Conservation (phyloP, 1,140 invertebrate genomes). For the Acyrthosiphon pisum region DNA sequence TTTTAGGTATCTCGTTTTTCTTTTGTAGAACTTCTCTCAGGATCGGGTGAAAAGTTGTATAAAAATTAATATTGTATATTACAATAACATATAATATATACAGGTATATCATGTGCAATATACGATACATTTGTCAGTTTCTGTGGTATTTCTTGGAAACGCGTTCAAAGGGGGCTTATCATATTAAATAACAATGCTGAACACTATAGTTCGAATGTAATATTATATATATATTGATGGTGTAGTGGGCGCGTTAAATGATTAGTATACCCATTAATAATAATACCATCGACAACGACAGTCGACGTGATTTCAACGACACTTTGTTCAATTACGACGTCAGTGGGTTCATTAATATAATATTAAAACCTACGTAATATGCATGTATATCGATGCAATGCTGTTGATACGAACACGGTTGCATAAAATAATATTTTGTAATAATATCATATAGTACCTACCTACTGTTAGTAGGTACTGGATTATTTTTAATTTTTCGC, state of each 20-base stretch:
- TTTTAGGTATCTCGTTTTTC: too few species aligned
- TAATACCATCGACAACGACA: background rate
- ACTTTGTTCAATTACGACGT: conserved; percentile 6
- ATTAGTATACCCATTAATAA: conserved; percentile 12
- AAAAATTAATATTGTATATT: background rate
- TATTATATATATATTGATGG: background rate
- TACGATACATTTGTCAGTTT: too few species aligned
- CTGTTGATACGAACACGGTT: background rate
- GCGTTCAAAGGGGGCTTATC: background rate
- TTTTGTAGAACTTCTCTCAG: background rate
- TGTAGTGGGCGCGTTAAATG: background rate
- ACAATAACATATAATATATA: background rate
- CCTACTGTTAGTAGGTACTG: too few species aligned
- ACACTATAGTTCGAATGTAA: background rate
- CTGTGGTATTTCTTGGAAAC: background rate
- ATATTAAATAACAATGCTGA: background rate
- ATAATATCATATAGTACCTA: background rate
- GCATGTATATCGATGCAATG: background rate
- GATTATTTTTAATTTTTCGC: too few species aligned
- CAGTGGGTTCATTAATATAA: background rate
- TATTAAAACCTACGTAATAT: background rate
- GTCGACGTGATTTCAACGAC: background rate
- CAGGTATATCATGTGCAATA: too few species aligned
- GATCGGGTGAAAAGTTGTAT: background rate
- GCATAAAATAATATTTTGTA: background rate